Evolutionary conservation across 2,797 vertebrate genomes (phyloP).

Genomic region (Catostomus latipinnis): DNA sequence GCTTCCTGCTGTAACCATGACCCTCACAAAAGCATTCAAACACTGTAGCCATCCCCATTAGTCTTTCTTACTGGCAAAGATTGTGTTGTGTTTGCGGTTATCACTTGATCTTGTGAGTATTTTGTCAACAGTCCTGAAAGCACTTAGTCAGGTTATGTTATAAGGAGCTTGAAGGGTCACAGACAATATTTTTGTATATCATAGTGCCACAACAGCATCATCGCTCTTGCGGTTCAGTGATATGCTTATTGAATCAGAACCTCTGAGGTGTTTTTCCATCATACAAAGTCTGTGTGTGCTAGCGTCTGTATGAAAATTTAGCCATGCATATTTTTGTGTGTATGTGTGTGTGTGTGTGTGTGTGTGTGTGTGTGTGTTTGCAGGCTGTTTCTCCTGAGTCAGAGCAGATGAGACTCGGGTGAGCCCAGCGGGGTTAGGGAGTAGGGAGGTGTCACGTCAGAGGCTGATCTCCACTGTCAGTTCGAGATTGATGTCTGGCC

Average conservation of each 20-base stretch:
- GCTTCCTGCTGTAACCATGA: too few species aligned
- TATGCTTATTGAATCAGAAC: slow-evolving; percentile 33
- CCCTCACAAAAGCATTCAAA: too few species aligned
- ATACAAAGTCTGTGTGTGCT: background rate
- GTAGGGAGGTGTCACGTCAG: slow-evolving; percentile 53
- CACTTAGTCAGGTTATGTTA: slow-evolving; percentile 20
- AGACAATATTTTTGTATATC: slow-evolving; percentile 30
- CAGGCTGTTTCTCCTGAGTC: slow-evolving; percentile 34
- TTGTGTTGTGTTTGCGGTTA: background rate
- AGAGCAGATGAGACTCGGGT: slow-evolving; percentile 34
- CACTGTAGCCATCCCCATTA: too few species aligned
- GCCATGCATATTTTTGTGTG: background rate
- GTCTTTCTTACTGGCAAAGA: too few species aligned
- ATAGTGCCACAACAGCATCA: slow-evolving; percentile 32
- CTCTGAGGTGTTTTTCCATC: slow-evolving; percentile 3
- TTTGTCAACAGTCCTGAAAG: background rate
- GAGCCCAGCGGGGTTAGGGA: slow-evolving; percentile 32
- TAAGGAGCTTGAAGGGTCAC: slow-evolving; percentile 6
- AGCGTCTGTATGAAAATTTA: slow-evolving; percentile 6
- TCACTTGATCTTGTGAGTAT: slow-evolving; percentile 1
- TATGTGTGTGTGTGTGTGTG: slow-evolving; percentile 29
- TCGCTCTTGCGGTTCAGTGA: slow-evolving; percentile 20
- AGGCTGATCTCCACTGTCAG: slow-evolving; percentile 46
- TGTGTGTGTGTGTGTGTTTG: slow-evolving; percentile 1
- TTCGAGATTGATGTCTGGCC: slow-evolving; percentile 49